Base-by-base conservation (phyloP, 2,797 vertebrate genomes). In the Ptychadena robeensis region DNA sequence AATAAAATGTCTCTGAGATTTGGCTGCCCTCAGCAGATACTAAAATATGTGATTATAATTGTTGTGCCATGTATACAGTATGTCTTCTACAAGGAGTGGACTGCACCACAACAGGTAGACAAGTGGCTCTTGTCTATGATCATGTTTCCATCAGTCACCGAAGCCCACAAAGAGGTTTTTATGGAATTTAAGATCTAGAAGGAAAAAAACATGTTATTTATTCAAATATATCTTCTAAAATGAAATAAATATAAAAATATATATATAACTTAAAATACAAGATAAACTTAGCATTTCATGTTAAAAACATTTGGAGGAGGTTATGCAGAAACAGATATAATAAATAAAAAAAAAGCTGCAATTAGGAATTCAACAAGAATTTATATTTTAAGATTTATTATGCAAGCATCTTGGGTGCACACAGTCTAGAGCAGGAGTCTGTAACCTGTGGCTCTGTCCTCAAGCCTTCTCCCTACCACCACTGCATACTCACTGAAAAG, bases 11-110 rank as follows among this genome's bases (percentile, higher is more conserved):
- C 38, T 63, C 48, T 68, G 80, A 82, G 28, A 69, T 70, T 77
- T 82, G 37, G 38, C 28, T 71, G 35, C 34, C 7, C 30, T 69
- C 37, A 44, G 70, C 37, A 70, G 11, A 76, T 76, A 82, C 48
- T 69, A 82, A 82, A 82, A 70, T 65, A 82, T 30, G 66, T 71
- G 10, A 70, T 76, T 71, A 82, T 70, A 82, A 82, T 77, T 25
- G 59, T 77, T 82, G 81, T 82, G 81, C 81, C 73, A 69, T 82
- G 65, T 57, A 73, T 81, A 73, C 12, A 34, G 9, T 75, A 11
- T 22, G 22, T 75, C 57, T 44, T 74, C 67, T 48, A 74, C 57
- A 67, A 30, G 37, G 37, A 66, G 61, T 31, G 4, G 64, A 66
- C 40, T 73, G 71, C 63, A 74, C 61, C 65, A 66, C 73, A 63